Conservation (phyloP, 37 sponge, comb jelly and placozoan genomes). For the Hexactinellida sp. region DNA sequence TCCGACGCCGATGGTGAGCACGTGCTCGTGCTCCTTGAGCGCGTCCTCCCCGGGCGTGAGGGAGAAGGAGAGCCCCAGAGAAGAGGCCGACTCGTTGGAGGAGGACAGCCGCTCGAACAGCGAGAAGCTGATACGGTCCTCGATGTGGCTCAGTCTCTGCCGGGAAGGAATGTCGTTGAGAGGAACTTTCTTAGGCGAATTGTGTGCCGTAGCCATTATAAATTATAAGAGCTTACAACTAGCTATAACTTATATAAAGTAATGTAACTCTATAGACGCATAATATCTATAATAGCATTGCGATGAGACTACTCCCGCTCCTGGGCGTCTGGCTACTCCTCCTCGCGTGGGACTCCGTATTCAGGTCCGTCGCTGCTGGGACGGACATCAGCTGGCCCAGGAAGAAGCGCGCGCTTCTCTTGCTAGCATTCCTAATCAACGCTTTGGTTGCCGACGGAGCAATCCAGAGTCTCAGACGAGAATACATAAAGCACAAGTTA, state of each 20-base stretch:
- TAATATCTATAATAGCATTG: too few relatives aligned
- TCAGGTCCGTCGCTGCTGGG: too few relatives aligned
- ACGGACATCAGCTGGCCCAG: too few relatives aligned
- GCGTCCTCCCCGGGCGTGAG: neutral
- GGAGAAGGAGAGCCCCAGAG: neutral
- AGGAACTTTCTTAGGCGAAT: too few relatives aligned
- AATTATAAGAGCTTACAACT: too few relatives aligned
- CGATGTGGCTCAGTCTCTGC: neutral
- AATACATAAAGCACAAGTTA: neutral
- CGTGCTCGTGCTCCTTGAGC: constrained; percentile 4
- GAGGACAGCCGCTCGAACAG: neutral
- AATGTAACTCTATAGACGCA: too few relatives aligned
- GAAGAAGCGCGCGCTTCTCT: neutral
- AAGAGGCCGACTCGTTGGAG: neutral
- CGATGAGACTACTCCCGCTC: too few relatives aligned
- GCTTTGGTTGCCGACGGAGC: neutral
- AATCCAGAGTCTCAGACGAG: neutral
- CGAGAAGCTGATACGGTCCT: neutral
- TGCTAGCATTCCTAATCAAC: neutral
- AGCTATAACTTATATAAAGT: too few relatives aligned
- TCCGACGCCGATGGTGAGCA: neutral
- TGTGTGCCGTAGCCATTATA: too few relatives aligned
- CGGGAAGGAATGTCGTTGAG: too few relatives aligned
- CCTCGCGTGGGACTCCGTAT: neutral
- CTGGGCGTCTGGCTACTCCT: neutral